A percentile compares a stretch with the other conserved stretches of the same genome.
These are phyloP conservation scores for Eleutherodactylus coqui DNA, from an alignment of 2,797 vertebrate genomes.

Conservation along the genomic window DNA sequence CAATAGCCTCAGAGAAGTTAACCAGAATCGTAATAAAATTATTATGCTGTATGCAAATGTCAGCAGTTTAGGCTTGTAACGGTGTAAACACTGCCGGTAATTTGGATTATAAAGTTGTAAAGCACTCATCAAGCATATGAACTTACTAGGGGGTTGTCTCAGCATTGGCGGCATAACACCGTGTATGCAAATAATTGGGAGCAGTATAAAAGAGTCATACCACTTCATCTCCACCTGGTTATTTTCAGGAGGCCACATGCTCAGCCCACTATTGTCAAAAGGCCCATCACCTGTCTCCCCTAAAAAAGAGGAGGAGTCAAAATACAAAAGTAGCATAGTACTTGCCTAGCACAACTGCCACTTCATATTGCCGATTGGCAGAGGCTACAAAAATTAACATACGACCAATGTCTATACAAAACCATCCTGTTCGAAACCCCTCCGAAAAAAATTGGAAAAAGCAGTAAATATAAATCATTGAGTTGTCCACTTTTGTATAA, in stretches of 20 bases:
- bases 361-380: background rate
- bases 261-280: background rate
- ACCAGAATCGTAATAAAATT: background rate
- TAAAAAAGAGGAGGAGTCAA: background rate
- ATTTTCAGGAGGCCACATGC: background rate
- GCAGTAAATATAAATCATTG: no score
- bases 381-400: background rate
- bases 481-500: no score
- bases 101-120: background rate
- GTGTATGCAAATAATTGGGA: no score
- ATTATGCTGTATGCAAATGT: background rate
- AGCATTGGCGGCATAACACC: background rate
- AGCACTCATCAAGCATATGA: background rate
- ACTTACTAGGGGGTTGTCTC: no score
- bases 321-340: no score
- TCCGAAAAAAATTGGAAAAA: no score
- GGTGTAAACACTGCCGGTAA: background rate
- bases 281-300: background rate
- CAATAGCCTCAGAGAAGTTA: slow-evolving; percentile 6
- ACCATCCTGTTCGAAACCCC: background rate
- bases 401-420: background rate
- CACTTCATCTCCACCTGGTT: background rate
- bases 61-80: background rate
- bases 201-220: background rate
- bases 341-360: background rate